Percentiles rank a stretch among this genome's conserved stretches.
Conservation (phyloP, 2,797 vertebrate genomes). For the Nothura maculosa region DNA sequence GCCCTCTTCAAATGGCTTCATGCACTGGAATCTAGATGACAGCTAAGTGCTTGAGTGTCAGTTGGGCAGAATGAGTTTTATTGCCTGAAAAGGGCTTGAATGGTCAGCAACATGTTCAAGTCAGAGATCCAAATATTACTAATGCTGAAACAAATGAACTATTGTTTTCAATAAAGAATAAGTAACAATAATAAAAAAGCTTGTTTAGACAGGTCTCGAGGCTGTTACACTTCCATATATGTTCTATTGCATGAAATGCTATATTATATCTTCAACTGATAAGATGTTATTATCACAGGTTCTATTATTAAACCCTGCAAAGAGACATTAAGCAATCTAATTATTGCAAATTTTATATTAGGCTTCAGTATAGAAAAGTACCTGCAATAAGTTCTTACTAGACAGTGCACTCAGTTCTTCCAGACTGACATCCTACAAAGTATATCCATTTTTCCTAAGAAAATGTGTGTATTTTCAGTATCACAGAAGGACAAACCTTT, state of each 20-base stretch:
- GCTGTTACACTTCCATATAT: background rate
- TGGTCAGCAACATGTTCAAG: background rate
- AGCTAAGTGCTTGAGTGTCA: background rate
- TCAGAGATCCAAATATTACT: background rate
- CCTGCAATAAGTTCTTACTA: background rate
- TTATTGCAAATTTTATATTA: constrained; percentile 33
- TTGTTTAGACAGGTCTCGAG: background rate
- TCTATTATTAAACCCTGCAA: background rate
- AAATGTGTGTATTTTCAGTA: background rate
- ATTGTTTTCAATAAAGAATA: background rate
- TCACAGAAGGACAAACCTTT: background rate
- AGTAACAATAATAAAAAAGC: background rate
- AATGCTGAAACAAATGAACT: background rate
- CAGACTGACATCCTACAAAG: background rate
- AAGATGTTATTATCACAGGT: background rate
- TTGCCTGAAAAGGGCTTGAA: background rate
- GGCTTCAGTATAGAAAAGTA: background rate
- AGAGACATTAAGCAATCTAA: background rate
- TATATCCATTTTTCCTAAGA: background rate
- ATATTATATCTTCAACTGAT: background rate
- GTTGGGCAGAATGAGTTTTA: background rate
- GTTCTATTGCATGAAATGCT: background rate
- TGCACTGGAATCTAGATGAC: background rate
- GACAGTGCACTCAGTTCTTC: background rate
- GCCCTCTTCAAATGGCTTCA: background rate